A percentile compares a stretch with the other conserved stretches of the same genome.
These are phyloP conservation scores for Burhinus oedicnemus DNA, from an alignment of 2,113 vertebrate species.

Conservation along the genomic window DNA sequence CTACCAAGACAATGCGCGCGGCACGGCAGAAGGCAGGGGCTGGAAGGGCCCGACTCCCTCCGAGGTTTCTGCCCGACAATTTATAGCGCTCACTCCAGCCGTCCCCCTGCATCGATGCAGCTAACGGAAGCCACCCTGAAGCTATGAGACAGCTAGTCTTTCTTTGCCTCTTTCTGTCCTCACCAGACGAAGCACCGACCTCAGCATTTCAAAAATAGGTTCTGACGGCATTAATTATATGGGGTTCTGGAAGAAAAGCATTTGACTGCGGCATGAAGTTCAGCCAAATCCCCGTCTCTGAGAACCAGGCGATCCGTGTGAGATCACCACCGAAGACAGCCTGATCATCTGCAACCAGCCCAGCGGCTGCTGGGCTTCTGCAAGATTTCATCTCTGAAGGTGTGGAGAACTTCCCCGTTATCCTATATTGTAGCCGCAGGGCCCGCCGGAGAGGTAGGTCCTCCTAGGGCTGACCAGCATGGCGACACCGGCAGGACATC, in stretches of 20 bases:
- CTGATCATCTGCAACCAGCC: neutral
- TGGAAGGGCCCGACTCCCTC: neutral
- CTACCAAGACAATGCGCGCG: neutral
- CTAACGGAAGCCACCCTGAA: neutral
- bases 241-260: neutral
- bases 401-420: neutral
- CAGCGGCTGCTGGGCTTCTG: too few relatives aligned
- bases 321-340: neutral
- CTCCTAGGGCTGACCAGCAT: neutral
- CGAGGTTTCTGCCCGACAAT: neutral
- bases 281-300: accelerated
- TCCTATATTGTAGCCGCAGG: neutral
- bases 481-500: neutral
- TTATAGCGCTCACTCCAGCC: accelerated
- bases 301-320: neutral
- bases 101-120: neutral
- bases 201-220: neutral
- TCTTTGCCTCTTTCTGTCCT: neutral
- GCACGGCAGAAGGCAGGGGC: neutral
- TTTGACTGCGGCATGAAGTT: neutral
- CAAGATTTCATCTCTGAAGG: neutral
- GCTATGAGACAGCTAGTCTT: neutral
- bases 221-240: too few relatives aligned
- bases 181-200: neutral
- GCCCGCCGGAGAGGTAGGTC: neutral